Conservation (phyloP, 2,113 vertebrate species). For the Acrocephalus arundinaceus region DNA sequence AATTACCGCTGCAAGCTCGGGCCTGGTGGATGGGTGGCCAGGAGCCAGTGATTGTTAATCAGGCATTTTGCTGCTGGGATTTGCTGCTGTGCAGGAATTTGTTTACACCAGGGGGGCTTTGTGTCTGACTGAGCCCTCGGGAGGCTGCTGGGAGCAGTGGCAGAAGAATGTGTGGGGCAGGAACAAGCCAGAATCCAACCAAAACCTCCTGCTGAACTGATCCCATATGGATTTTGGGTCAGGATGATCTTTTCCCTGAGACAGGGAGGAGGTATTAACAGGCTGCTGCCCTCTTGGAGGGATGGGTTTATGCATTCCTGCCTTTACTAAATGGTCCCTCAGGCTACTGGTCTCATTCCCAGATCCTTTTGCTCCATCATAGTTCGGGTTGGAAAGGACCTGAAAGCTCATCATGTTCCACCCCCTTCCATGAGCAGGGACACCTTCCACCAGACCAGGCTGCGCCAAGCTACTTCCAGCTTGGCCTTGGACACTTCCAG, state of each 20-base stretch:
- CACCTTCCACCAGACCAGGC: not conserved
- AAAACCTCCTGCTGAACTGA: not conserved
- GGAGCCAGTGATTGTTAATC: conserved; percentile 16
- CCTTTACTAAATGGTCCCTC: not conserved
- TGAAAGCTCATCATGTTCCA: not conserved
- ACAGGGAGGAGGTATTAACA: not conserved
- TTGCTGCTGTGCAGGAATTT: conserved; percentile 4
- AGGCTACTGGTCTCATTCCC: not conserved
- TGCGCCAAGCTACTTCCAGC: not conserved
- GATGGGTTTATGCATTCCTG: not conserved
- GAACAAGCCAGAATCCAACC: not conserved
- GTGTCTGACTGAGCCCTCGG: not conserved
- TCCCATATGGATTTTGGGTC: not conserved
- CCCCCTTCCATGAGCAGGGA: not conserved
- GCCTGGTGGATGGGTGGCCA: not conserved
- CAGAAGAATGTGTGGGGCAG: not conserved
- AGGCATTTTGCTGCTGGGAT: not conserved
- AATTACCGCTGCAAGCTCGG: conserved; percentile 17
- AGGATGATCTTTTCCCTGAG: not conserved
- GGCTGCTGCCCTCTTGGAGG: not conserved
- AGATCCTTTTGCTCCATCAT: not conserved
- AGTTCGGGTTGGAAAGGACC: not conserved
- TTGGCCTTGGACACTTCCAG: not conserved
- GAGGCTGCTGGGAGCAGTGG: not conserved
- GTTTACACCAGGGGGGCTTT: not conserved